phyloP scores from a whole-genome alignment of 1,140 invertebrate genomes.

The Drosophila saltans region DNA sequence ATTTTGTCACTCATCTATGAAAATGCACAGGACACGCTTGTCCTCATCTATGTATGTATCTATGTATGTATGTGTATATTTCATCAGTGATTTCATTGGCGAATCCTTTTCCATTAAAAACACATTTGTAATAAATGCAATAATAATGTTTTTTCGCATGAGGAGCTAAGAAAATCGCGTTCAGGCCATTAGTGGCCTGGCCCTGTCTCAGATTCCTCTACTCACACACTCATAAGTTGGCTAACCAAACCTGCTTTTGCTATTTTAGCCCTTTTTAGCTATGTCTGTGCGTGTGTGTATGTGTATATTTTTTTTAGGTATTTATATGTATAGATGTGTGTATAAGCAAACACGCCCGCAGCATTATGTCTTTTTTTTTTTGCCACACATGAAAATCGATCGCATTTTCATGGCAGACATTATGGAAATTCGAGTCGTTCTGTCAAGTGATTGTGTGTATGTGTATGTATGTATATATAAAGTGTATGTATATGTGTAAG shows the following conservation, averaged over 20 bases:
- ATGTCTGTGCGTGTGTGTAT: slow-evolving; percentile 15
- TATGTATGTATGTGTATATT: neutral
- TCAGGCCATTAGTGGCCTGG: slow-evolving; percentile 42
- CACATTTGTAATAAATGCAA: slow-evolving; percentile 57
- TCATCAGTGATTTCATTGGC: slow-evolving; percentile 31
- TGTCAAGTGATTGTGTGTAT: slow-evolving; percentile 58
- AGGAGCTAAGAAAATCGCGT: slow-evolving; percentile 48
- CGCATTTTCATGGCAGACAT: slow-evolving; percentile 81
- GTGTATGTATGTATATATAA: slow-evolving; percentile 22
- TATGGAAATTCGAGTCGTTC: slow-evolving; percentile 80
- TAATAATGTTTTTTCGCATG: slow-evolving; percentile 54
- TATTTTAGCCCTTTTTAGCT: slow-evolving; percentile 56
- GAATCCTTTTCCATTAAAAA: slow-evolving; percentile 68
- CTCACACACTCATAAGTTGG: slow-evolving; percentile 25
- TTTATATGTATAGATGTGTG: slow-evolving; percentile 54
- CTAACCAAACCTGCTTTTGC: slow-evolving; percentile 59
- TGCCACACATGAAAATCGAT: slow-evolving; percentile 70
- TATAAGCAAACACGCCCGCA: slow-evolving; percentile 46
- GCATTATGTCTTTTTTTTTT: slow-evolving; percentile 66
- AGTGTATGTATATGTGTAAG: slow-evolving; percentile 34
- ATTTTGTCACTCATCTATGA: slow-evolving; percentile 49
- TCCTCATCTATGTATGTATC: slow-evolving; percentile 7
- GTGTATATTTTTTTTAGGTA: slow-evolving; percentile 56
- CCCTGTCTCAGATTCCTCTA: slow-evolving; percentile 43
- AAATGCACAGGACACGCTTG: slow-evolving; percentile 23